phyloP scores from a whole-genome alignment of 2,113 vertebrate genomes.

The Uria aalge region DNA sequence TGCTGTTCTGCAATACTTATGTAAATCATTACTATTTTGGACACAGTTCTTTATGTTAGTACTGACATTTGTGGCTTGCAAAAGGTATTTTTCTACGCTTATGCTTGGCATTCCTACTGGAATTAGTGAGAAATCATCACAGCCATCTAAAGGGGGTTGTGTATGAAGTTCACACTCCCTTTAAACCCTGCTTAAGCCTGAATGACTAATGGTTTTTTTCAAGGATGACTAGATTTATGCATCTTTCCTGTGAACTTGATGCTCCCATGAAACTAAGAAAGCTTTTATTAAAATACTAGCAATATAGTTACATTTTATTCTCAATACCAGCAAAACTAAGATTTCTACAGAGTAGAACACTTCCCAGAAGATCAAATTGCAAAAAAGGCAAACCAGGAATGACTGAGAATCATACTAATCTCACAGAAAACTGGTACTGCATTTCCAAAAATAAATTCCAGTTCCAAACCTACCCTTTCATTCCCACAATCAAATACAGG shows the following conservation, averaged over 20 bases:
- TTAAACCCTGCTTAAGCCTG: neutral
- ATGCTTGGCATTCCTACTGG: neutral
- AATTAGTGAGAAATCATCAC: neutral
- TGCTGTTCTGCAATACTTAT: neutral
- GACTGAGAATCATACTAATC: neutral
- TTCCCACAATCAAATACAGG: conserved; percentile 46
- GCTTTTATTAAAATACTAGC: conserved; percentile 1
- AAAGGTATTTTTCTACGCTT: neutral
- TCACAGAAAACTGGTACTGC: neutral
- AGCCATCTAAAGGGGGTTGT: neutral
- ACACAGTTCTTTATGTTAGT: neutral
- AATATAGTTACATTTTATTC: neutral
- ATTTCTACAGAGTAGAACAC: neutral
- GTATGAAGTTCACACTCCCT: neutral
- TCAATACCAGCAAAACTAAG: neutral
- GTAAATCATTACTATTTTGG: neutral
- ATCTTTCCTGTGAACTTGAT: neutral
- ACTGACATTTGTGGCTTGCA: neutral
- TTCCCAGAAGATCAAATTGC: conserved; percentile 17
- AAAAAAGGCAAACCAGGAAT: neutral
- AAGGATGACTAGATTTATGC: neutral
- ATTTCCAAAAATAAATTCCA: conserved; percentile 28
- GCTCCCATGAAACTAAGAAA: conserved; percentile 2
- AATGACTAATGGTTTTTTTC: conserved; percentile 20
- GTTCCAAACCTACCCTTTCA: neutral